A percentile compares a stretch with the other conserved stretches of the same genome.
phyloP scores from a whole-genome alignment of 2,888 invertebrate species.

The Mycalesis mineus region DNA sequence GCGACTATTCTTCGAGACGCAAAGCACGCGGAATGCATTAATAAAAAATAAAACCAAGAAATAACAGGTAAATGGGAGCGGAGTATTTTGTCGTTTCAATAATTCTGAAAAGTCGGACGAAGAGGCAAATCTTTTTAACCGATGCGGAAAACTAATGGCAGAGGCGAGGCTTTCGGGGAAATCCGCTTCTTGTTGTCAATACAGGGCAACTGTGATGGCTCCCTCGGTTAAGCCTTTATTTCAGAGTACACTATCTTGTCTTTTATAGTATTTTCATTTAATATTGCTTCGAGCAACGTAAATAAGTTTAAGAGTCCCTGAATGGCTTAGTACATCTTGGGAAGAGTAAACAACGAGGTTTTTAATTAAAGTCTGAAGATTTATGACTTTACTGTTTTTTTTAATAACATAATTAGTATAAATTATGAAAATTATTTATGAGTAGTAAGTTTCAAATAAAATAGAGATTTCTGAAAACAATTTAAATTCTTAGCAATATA shows the following conservation, averaged over 20 bases:
- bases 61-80: slow-evolving; percentile 31
- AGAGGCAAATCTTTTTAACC: slow-evolving; percentile 77
- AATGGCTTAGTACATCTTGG: not conserved
- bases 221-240: slow-evolving; percentile 75
- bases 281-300: slow-evolving; percentile 46
- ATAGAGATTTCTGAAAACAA: too few species aligned
- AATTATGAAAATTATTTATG: too few species aligned
- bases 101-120: slow-evolving; percentile 67
- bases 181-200: slow-evolving; percentile 78
- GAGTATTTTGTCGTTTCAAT: slow-evolving; percentile 53
- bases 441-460: too few species aligned
- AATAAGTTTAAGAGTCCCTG: slow-evolving; percentile 44
- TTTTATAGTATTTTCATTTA: slow-evolving; percentile 59
- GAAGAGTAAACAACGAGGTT: too few species aligned
- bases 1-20: not conserved
- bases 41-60: slow-evolving; percentile 7
- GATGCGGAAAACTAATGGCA: slow-evolving; percentile 77
- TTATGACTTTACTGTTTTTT: too few species aligned
- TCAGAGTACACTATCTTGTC: slow-evolving; percentile 71
- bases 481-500: too few species aligned
- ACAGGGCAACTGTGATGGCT: slow-evolving; percentile 73
- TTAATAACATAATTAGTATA: too few species aligned
- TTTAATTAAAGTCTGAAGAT: too few species aligned
- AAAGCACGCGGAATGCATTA: not conserved
- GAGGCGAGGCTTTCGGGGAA: slow-evolving; percentile 74